These are phyloP conservation scores for Carabus problematicus DNA, from an alignment of 2,888 invertebrate species.

Conservation along the genomic window DNA sequence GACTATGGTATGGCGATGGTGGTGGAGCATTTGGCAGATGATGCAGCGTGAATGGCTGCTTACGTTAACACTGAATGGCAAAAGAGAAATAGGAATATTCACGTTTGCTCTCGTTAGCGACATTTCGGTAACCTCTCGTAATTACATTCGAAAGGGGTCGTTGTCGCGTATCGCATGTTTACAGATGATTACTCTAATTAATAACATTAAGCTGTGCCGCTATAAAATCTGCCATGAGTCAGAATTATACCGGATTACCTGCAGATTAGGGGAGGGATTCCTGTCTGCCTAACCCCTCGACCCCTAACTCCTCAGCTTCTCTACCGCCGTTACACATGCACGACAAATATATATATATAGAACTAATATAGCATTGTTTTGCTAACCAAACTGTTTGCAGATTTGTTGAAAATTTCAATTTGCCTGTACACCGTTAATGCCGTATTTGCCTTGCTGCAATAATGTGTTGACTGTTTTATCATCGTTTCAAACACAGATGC, in stretches of 20 bases:
- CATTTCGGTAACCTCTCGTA: slow-evolving; percentile 32
- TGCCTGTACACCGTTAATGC: not conserved
- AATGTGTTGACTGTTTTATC: no score
- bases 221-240: slow-evolving; percentile 43
- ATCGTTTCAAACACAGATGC: no score
- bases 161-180: slow-evolving; percentile 38
- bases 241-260: slow-evolving; percentile 43
- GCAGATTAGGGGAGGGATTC: slow-evolving; percentile 33
- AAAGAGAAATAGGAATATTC: slow-evolving; percentile 26
- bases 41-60: not conserved
- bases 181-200: slow-evolving; percentile 44
- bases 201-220: slow-evolving; percentile 40
- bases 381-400: slow-evolving; percentile 5
- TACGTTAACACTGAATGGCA: not conserved
- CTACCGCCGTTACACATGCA: not conserved
- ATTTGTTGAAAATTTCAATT: slow-evolving; percentile 34
- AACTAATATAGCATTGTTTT: slow-evolving; percentile 10
- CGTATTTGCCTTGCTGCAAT: no score
- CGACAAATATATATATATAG: slow-evolving; percentile 12
- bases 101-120: slow-evolving; percentile 34
- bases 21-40: not conserved
- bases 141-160: slow-evolving; percentile 40
- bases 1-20: not conserved
- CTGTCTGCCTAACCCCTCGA: no score
- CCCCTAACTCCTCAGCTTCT: not conserved